Evolutionary conservation across 2,113 vertebrate genomes (phyloP), one percentile per base, ranked within the genome.

Genomic region (Tachycineta bicolor): DNA sequence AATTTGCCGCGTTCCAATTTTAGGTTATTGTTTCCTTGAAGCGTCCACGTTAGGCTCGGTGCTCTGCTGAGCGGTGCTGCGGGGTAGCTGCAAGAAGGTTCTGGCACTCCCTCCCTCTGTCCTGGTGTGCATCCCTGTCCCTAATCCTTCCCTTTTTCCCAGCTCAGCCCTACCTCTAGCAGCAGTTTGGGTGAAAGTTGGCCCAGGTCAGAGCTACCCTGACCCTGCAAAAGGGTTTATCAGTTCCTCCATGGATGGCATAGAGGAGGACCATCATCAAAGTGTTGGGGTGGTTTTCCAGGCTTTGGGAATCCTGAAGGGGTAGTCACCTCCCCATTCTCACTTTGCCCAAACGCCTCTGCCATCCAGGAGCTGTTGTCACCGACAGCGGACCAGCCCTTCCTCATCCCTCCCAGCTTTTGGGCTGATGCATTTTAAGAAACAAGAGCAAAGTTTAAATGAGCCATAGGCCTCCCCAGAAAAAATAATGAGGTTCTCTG

Each of bases 1-100:
- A 91, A 96, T 96, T 93, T 56, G 55, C 85, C 43, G 1, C 8
- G 67, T 76, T 96, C 94, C 87, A 80, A 23, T 95, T 96, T 94
- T 74, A 94, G 82, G 55, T 83, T 59, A 91, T 95, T 93, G 84
- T 94, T 90, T 73, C 71, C 63, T 74, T 85, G 52, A 55, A 49
- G 19, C 1, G 2, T 59, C 90, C 90, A 74, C 44, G 2, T 37
- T 47, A 13, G 39, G 82, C 75, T 88, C 14, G 14, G 53, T 3
- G 55, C 82, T 93, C 59, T 43, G 67, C 62, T 4, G 7, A 5
- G 50, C 0, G 1, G 43, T 26, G 81, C 47, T 31, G 78, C 13
- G 1, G 83, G 52, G 50, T 73, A 39, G 41, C 50, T 77, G 76
- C 1, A 3, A 25, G 69, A 70, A 74, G 81, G 34, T 70, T 71